Conservation (phyloP, 2,888 invertebrate species). For the Scaptomyza cyrtandrae region DNA sequence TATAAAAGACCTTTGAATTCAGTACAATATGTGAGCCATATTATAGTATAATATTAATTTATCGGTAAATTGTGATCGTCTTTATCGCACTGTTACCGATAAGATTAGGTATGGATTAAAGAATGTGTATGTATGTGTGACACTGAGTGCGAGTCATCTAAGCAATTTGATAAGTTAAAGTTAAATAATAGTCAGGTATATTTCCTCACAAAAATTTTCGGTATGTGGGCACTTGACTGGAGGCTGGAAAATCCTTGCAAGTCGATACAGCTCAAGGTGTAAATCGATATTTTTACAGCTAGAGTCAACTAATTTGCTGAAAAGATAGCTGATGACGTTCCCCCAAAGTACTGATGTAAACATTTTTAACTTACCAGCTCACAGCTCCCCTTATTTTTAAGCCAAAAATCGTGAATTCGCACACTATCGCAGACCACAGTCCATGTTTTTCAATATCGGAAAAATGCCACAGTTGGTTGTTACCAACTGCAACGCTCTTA, state of each 20-base stretch:
- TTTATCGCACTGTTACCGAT: conserved; percentile 30
- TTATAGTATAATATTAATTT: not conserved
- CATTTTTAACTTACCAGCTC: too few relatives aligned
- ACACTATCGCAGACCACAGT: too few relatives aligned
- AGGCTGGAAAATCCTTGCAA: not conserved
- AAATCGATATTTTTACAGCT: not conserved
- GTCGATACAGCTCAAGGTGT: not conserved
- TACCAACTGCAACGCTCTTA: too few relatives aligned
- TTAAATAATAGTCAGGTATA: not conserved
- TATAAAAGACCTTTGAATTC: conserved; percentile 24
- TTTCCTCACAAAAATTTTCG: not conserved
- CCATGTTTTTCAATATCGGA: too few relatives aligned
- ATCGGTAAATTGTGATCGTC: conserved; percentile 1
- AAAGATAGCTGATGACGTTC: too few relatives aligned
- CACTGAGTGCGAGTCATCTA: not conserved
- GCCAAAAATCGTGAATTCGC: too few relatives aligned
- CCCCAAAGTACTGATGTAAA: too few relatives aligned
- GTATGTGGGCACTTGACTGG: not conserved
- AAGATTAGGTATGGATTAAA: conserved; percentile 40
- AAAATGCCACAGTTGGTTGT: too few relatives aligned
- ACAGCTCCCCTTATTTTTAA: too few relatives aligned
- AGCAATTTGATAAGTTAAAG: not conserved
- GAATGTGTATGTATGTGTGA: not conserved
- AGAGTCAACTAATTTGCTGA: not conserved
- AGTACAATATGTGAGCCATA: conserved; percentile 1